Conservation (phyloP, 2,113 vertebrate species). For the Tyto alba region DNA sequence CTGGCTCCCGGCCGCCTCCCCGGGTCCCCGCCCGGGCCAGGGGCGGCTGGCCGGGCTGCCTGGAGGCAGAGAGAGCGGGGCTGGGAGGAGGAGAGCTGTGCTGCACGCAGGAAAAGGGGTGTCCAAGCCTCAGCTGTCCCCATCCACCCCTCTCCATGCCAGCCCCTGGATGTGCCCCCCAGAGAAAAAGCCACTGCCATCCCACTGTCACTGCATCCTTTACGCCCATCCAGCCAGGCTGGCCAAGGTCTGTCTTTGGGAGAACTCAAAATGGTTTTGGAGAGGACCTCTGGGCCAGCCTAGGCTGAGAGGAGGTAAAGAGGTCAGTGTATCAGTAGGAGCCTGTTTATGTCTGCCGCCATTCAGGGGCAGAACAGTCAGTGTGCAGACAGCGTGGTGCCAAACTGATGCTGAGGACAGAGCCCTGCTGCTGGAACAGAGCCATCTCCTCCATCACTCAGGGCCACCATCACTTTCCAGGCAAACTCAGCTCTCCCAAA, state of each 20-base stretch:
- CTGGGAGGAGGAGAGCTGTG: neutral
- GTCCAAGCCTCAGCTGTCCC: neutral
- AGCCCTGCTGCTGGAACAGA: constrained; percentile 25
- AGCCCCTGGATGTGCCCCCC: neutral
- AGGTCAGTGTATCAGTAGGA: constrained; percentile 33
- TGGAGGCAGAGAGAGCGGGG: neutral
- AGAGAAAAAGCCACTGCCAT: neutral
- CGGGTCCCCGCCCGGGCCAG: neutral
- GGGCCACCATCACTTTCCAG: neutral
- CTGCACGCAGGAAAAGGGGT: neutral
- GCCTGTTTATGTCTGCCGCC: neutral
- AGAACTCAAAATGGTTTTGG: neutral
- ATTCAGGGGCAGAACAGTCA: neutral
- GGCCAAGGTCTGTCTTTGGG: neutral
- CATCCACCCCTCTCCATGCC: neutral
- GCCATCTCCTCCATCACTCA: neutral
- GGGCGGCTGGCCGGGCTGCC: neutral
- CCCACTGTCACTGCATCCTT: neutral
- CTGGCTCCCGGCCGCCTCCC: neutral
- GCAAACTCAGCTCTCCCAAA: neutral
- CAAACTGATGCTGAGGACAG: constrained; percentile 43
- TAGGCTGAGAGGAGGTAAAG: neutral
- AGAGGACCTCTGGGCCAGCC: neutral
- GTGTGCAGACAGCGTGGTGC: constrained; percentile 25
- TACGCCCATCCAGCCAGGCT: neutral